Conservation (phyloP, 2,797 vertebrate species). For the Callimico goeldii region DNA sequence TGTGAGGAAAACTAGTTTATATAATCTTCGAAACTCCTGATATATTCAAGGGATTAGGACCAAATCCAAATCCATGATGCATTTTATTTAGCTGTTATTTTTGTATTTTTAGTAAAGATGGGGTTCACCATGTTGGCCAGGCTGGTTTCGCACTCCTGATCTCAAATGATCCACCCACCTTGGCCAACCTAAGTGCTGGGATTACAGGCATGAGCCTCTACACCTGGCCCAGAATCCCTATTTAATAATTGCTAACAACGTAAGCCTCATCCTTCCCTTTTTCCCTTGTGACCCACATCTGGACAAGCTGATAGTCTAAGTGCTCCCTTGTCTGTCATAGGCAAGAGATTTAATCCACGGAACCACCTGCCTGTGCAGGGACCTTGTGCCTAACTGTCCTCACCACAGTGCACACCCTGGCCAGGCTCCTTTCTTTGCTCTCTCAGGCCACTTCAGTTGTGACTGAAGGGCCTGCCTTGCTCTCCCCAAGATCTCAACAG, state of each 20-base stretch:
- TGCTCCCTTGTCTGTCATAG: background rate
- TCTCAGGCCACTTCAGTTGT: background rate
- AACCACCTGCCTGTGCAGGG: background rate
- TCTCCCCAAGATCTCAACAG: background rate
- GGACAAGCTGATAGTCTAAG: background rate
- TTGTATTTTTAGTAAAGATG: too few species aligned
- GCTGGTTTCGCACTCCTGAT: background rate
- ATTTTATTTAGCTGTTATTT: background rate
- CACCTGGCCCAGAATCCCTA: background rate
- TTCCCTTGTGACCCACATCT: background rate
- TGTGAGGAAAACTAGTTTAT: background rate
- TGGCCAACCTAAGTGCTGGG: background rate
- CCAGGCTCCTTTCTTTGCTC: background rate
- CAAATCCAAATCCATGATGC: background rate
- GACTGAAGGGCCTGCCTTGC: background rate
- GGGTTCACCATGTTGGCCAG: background rate
- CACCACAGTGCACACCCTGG: background rate
- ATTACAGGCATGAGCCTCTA: background rate
- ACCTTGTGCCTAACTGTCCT: too few species aligned
- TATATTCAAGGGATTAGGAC: background rate
- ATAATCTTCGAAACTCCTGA: background rate
- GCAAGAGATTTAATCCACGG: background rate
- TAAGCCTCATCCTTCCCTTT: background rate
- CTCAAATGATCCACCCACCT: background rate
- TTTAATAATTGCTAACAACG: background rate